Evolutionary conservation across 2,888 invertebrate species (phyloP), one percentile per base, ranked within the genome.

Genomic region (Helobdella robusta): DNA sequence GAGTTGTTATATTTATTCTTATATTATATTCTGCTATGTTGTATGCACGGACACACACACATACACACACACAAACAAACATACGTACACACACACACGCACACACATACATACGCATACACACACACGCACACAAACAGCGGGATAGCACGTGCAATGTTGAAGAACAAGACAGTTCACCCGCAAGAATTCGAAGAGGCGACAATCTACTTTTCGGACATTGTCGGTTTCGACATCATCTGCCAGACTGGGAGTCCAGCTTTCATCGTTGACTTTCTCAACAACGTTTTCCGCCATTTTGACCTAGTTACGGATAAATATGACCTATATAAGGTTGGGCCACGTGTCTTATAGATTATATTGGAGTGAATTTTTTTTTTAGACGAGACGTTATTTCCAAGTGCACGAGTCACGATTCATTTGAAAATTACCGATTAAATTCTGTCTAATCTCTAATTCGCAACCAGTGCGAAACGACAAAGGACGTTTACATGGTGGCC

Each of bases 151-250:
- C 46, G 46, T 3, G 32, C 48, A 30, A 44, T 66, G 44, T 28
- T 66, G 59, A 23, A 40, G 11, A 63, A 66, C 23, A 44, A 58
- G 34, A 30, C 36, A 0, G 64, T 66, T 11, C 25, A 23, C 32
- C 66, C 66, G 11, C 63, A 66, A 40, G 66, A 64, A 20, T 66
- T 64, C 32, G 64, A 66, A 5, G 40, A 35, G 44, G 64, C 40
- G 2, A 67, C 68, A 4, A 28, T 68, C 30, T 68, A 67, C 67
- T 67, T 68, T 58, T 66, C 66, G 3, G 67, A 68, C 62, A 66
- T 68, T 40, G 66, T 68, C 11, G 68, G 68, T n/a, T 67, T 68
- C 64, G 58, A 63, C 11, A 36, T 61, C 34, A 67, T 68, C 59
- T 66, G 50, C 36, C 50, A 67, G 35, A 25, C 34, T 20, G 56